Conservation (phyloP, 2,888 invertebrate genomes). For the Cetonia aurata region DNA sequence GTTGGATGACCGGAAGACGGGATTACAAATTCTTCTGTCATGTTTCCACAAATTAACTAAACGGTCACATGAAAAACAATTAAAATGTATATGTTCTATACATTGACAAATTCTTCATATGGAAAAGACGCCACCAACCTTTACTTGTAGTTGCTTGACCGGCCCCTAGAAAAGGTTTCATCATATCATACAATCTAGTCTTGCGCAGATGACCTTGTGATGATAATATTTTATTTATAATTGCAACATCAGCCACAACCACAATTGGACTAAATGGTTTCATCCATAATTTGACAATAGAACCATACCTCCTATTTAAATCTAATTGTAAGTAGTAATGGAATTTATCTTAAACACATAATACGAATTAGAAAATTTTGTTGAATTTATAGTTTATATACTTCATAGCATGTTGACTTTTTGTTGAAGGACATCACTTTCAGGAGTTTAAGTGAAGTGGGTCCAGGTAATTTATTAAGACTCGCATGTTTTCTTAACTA, state of each 20-base stretch:
- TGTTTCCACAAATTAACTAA: conserved; percentile 18
- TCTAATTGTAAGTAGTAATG: neutral
- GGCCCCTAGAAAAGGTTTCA: conserved; percentile 31
- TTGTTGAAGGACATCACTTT: neutral
- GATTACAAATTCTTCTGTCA: conserved; percentile 22
- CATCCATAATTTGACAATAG: conserved; percentile 35
- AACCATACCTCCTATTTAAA: conserved; percentile 34
- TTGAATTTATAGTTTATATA: neutral
- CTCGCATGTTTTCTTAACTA: conserved; percentile 27
- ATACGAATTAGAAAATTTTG: neutral
- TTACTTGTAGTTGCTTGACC: conserved; percentile 32
- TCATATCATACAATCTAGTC: conserved; percentile 22
- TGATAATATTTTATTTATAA: conserved; percentile 24
- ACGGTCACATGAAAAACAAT: too few species aligned
- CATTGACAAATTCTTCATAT: neutral
- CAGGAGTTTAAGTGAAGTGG: conserved; percentile 15
- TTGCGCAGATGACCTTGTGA: conserved; percentile 36
- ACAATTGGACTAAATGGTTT: conserved; percentile 30
- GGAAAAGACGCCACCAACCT: neutral
- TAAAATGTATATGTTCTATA: neutral
- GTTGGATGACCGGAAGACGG: conserved; percentile 28
- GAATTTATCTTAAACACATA: conserved; percentile 18
- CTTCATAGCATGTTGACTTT: conserved; percentile 1
- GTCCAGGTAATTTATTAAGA: conserved; percentile 42
- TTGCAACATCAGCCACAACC: conserved; percentile 29